Evolutionary conservation across 1,140 invertebrate species (phyloP), one percentile per base, ranked within the genome.

Genomic region (Agrypnia vestita): DNA sequence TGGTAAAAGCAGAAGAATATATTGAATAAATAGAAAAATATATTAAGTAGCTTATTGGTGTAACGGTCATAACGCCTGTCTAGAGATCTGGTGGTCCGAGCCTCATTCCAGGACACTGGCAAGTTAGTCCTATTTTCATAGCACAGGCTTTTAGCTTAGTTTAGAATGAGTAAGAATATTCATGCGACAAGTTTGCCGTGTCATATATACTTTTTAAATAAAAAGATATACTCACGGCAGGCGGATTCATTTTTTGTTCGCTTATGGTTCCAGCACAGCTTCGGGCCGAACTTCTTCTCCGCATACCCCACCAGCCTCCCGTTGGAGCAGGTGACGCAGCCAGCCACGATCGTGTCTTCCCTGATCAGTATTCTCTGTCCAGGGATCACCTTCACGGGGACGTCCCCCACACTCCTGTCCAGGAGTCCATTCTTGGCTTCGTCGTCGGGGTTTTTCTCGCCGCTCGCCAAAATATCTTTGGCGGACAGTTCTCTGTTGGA

Each of bases 241-340:
- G 51, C 43, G 3, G 79, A 80, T 47, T 78, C 46, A n/a, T 78
- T 80, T 47, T 73, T 74, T 1, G 79, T 78, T 19, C 67, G 74
- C 11, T 55, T 75, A 11, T 80, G 71, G 13, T 74, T 67, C 82
- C 82, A 83, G 72, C 82, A 83, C 46, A 78, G 25, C 12, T 72
- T 59, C 4, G 78, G 75, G 12, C 75, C 72, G 19, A 76, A 76
- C 21, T 80, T 83, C 53, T 80, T 79, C 44, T 71, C 78, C 0
- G 82, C 76, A 53, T 76, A 78, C 12, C 72, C 71, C 0, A 83
- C 61, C 55, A 83, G 64, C 64, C 76, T 78, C 55, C 79, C 78
- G 12, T 79, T 69, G 0, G 78, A 64, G 25, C 78, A 80, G 0
- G 43, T 59, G 35, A 43, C 56, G 61, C 79, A 80, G 7, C 82